Conservation (phyloP, 2,888 invertebrate species). For the Ectropis crepuscularia region DNA sequence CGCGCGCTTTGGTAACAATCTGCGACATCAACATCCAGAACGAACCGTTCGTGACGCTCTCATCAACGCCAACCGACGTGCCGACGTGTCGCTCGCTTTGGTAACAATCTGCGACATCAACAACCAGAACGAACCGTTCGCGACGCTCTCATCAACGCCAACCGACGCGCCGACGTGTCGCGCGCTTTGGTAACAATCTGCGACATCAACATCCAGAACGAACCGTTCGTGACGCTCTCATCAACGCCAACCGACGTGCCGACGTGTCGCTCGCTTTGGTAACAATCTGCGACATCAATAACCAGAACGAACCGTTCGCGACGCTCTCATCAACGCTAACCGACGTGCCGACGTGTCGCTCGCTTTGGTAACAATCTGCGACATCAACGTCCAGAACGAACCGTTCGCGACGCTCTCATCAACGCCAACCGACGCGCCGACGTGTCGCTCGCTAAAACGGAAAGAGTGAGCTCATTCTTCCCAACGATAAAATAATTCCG, state of each 20-base stretch:
- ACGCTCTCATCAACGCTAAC: no score
- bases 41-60: slow-evolving; percentile 57
- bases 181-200: slow-evolving; percentile 63
- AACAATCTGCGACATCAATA: no score
- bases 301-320: no score
- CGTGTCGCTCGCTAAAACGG: slow-evolving; percentile 65
- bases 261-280: slow-evolving; percentile 67
- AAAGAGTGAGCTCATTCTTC: no score
- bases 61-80: slow-evolving; percentile 57
- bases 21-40: slow-evolving; percentile 53
- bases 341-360: no score
- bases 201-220: slow-evolving; percentile 49
- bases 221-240: slow-evolving; percentile 57
- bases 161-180: slow-evolving; percentile 63
- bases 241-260: slow-evolving; percentile 58
- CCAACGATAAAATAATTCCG: no score
- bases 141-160: slow-evolving; percentile 59
- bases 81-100: slow-evolving; percentile 64
- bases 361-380: slow-evolving; percentile 63
- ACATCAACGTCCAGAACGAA: slow-evolving; percentile 47
- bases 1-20: slow-evolving; percentile 62
- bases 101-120: slow-evolving; percentile 59
- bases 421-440: slow-evolving; percentile 61
- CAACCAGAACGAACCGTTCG: slow-evolving; percentile 52
- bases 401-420: slow-evolving; percentile 58